Conservation (phyloP, 2,113 vertebrate genomes). For the Peromyscus polionotus region DNA sequence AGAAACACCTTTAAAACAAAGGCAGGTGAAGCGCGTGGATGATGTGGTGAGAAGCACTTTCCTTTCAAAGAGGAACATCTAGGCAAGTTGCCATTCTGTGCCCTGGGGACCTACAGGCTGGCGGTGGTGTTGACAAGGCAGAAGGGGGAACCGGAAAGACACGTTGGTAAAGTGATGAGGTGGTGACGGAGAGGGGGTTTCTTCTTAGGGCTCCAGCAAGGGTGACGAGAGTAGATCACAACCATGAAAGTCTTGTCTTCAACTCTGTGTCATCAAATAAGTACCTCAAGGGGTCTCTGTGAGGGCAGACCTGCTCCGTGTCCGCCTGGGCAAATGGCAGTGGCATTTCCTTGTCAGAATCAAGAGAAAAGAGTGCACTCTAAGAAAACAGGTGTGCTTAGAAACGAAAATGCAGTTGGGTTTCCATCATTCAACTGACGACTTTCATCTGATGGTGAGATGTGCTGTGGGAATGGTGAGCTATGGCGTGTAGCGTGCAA, state of each 20-base stretch:
- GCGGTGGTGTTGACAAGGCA: not conserved
- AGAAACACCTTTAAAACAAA: not conserved
- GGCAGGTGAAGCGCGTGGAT: not conserved
- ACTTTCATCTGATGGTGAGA: not conserved
- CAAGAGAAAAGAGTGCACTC: not conserved
- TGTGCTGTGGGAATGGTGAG: not conserved
- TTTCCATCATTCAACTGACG: not conserved
- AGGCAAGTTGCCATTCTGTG: not conserved
- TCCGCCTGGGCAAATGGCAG: not conserved
- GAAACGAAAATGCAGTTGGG: not conserved
- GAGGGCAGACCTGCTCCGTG: fast-evolving
- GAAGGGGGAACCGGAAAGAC: not conserved
- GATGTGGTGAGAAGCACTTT: not conserved
- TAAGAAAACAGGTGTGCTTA: not conserved
- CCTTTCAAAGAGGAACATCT: not conserved
- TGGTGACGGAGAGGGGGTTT: conserved; percentile 9
- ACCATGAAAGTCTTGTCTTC: not conserved
- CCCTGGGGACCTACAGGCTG: not conserved
- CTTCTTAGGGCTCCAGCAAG: not conserved
- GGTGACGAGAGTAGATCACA: not conserved
- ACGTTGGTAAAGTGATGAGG: not conserved
- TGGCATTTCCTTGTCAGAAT: not conserved
- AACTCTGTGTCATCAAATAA: not conserved
- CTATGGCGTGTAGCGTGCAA: not conserved
- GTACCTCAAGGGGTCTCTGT: not conserved